These are phyloP conservation scores for Chaetodon trifasciatus DNA, from an alignment of 2,797 vertebrate genomes.

Conservation along the genomic window DNA sequence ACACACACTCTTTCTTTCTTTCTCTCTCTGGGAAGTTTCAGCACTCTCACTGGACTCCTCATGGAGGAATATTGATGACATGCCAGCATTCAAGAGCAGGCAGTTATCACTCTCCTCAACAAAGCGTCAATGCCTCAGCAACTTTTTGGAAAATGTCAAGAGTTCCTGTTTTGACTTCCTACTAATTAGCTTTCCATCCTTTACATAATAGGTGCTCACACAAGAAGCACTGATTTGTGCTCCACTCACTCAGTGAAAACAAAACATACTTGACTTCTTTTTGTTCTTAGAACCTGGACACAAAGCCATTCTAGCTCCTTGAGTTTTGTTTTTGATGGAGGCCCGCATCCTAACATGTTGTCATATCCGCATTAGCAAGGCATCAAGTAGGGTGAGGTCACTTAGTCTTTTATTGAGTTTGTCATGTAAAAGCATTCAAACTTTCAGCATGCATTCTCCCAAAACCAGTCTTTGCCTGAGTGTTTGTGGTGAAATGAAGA, in stretches of 20 bases:
- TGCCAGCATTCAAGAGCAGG: constrained; percentile 41
- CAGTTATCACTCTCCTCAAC: constrained; percentile 28
- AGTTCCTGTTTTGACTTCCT: constrained; percentile 71
- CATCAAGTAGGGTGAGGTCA: constrained; percentile 20
- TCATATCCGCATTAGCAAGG: constrained; percentile 12
- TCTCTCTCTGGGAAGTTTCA: constrained; percentile 26
- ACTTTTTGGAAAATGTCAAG: constrained; percentile 63
- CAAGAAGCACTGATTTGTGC: constrained; percentile 52
- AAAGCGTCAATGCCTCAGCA: constrained; percentile 13
- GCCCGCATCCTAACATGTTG: constrained; percentile 8
- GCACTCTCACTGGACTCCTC: constrained; percentile 39
- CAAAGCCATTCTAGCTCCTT: constrained; percentile 26
- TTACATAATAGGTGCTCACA: constrained; percentile 19
- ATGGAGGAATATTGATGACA: constrained; percentile 50
- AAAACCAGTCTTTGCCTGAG: constrained; percentile 63
- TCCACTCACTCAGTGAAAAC: constrained; percentile 39
- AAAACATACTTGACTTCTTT: constrained; percentile 55
- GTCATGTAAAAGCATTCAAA: not conserved
- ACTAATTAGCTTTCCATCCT: constrained; percentile 61
- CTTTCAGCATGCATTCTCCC: constrained; percentile 44
- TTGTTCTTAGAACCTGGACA: constrained; percentile 6
- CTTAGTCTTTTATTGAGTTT: not conserved
- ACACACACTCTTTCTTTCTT: not conserved
- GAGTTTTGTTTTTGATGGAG: constrained; percentile 41
- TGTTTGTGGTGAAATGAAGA: constrained; percentile 46